A percentile compares a stretch with the other conserved stretches of the same genome.
phyloP scores from a whole-genome alignment of 2,113 vertebrate genomes.

The Daphoenositta chrysoptera region DNA sequence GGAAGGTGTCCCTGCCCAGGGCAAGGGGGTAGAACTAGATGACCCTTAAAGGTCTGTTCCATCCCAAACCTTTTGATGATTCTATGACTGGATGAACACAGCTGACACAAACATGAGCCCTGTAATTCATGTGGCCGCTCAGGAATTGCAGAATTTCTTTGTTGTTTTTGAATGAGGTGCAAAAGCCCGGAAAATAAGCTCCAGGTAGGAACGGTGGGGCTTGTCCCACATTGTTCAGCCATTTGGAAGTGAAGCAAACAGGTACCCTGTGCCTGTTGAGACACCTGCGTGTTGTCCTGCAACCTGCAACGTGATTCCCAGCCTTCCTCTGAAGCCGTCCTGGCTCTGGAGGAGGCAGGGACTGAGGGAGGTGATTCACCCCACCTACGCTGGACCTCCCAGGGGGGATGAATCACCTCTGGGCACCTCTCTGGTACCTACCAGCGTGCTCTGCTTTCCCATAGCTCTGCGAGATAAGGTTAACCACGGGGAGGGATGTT shows the following conservation, averaged over 20 bases:
- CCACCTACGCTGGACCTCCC: conserved; percentile 39
- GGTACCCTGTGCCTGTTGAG: not conserved
- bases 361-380: not conserved
- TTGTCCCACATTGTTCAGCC: rapidly evolving
- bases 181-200: not conserved
- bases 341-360: not conserved
- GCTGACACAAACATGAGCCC: not conserved
- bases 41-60: not conserved
- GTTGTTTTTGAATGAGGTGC: not conserved
- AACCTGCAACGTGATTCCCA: not conserved
- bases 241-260: not conserved
- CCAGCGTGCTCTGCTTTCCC: not conserved
- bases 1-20: not conserved
- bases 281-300: not conserved
- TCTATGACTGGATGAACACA: not conserved
- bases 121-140: rapidly evolving
- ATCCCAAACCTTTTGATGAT: not conserved
- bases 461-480: not conserved
- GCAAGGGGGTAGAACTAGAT: not conserved
- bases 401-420: conserved; percentile 3
- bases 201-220: not conserved
- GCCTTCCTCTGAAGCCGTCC: not conserved
- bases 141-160: not conserved
- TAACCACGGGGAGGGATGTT: not conserved
- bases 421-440: not conserved